These are phyloP conservation scores for Seladonia tumulorum DNA, from an alignment of 2,888 invertebrate species.

Conservation along the genomic window DNA sequence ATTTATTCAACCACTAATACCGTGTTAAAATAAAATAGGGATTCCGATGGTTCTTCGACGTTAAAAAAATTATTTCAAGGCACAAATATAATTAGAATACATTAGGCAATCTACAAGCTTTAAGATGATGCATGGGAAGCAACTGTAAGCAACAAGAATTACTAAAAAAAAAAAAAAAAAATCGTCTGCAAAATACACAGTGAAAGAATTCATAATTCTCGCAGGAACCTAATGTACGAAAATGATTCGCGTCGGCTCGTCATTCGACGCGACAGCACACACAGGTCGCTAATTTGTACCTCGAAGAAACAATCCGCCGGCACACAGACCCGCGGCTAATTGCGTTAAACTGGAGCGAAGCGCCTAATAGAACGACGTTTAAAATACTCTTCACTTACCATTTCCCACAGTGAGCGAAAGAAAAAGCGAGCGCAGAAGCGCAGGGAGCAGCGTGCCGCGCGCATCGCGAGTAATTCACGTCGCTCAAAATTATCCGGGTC, in stretches of 20 bases:
- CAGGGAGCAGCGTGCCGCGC: neutral
- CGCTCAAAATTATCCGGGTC: conserved; percentile 23
- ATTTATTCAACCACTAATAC: neutral
- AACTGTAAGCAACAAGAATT: neutral
- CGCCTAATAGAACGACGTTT: neutral
- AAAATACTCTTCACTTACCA: conserved; percentile 5
- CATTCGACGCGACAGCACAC: too few relatives aligned
- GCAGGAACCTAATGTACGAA: neutral
- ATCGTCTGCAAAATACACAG: neutral
- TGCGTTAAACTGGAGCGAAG: neutral
- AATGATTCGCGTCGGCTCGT: neutral
- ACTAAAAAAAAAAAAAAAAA: neutral
- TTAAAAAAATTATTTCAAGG: too few relatives aligned
- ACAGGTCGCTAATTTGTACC: neutral
- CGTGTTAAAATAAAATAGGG: neutral
- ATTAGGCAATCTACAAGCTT: too few relatives aligned
- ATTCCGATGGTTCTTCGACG: too few relatives aligned
- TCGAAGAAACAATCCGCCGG: neutral
- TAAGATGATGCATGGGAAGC: too few relatives aligned
- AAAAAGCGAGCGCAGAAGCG: neutral
- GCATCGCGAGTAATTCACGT: neutral
- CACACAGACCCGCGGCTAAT: neutral
- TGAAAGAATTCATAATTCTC: neutral
- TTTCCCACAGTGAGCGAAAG: neutral
- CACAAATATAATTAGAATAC: too few relatives aligned